Evolutionary conservation across 2,888 invertebrate species (phyloP).

Genomic region (Lepidocyrtinus sp.): DNA sequence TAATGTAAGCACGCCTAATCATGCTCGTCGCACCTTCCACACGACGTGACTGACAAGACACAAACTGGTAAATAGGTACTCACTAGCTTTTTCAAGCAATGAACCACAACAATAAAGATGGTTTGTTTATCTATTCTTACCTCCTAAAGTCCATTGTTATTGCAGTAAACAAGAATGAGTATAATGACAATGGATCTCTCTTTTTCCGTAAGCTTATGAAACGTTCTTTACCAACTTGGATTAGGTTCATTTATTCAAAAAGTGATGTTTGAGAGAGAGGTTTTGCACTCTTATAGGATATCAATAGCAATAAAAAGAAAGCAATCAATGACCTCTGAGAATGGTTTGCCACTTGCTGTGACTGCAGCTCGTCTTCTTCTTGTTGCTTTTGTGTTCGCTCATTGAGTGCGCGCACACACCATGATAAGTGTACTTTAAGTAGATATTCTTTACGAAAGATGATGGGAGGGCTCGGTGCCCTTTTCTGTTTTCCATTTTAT

Average conservation of each 20-base stretch:
- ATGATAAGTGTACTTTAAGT: background rate
- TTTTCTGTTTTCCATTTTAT: conserved; percentile 4
- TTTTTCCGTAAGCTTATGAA: conserved; percentile 24
- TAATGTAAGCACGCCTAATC: conserved; percentile 46
- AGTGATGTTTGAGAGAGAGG: no score
- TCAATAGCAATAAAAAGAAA: conserved; percentile 45
- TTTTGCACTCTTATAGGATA: conserved; percentile 2
- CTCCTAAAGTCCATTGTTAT: conserved; percentile 3
- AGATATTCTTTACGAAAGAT: background rate
- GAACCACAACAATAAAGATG: conserved; percentile 32
- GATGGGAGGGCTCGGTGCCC: conserved; percentile 7
- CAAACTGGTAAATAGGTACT: conserved; percentile 21
- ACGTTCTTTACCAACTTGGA: background rate
- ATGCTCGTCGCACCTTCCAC: conserved; percentile 56
- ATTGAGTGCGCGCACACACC: conserved; percentile 6
- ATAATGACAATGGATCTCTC: conserved; percentile 48
- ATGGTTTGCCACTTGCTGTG: conserved; percentile 53
- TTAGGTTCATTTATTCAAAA: conserved; percentile 10
- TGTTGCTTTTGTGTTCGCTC: background rate
- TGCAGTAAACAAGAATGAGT: conserved; percentile 10
- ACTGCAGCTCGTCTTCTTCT: conserved; percentile 42
- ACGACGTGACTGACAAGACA: conserved; percentile 39
- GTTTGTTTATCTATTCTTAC: conserved; percentile 20
- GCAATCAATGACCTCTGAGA: conserved; percentile 61
- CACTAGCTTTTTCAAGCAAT: background rate